Conservation (phyloP, 2,888 invertebrate genomes). For the Cerceris rybyensis region DNA sequence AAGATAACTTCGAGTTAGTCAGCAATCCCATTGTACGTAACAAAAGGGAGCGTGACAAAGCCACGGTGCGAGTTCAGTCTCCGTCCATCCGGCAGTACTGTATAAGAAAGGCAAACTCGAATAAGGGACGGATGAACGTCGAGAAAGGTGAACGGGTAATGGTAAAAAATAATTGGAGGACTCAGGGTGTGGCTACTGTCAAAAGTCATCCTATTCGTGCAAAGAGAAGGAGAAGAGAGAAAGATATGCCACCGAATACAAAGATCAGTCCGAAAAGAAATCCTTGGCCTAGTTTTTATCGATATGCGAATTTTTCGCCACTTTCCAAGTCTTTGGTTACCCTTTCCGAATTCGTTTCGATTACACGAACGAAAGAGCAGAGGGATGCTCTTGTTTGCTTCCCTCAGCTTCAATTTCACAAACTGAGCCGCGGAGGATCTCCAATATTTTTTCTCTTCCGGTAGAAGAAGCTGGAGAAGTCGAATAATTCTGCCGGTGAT, state of each 20-base stretch:
- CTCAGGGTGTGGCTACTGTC: slow-evolving; percentile 47
- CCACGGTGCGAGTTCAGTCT: slow-evolving; percentile 27
- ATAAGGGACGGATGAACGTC: slow-evolving; percentile 23
- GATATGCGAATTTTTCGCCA: slow-evolving; percentile 16
- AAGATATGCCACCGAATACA: background rate
- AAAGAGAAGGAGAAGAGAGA: slow-evolving; percentile 3
- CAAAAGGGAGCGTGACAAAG: slow-evolving; percentile 48
- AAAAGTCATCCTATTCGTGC: slow-evolving; percentile 28
- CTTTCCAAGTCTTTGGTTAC: background rate
- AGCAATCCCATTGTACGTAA: slow-evolving; percentile 39
- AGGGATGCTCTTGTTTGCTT: background rate
- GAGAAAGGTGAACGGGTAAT: slow-evolving; percentile 35
- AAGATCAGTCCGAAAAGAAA: slow-evolving; percentile 6
- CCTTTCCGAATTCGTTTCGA: background rate
- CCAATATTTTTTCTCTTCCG: background rate
- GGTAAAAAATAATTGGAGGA: slow-evolving; percentile 63
- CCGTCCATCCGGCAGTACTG: slow-evolving; percentile 15
- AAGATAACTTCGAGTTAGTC: slow-evolving; percentile 44
- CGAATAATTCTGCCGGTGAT: background rate
- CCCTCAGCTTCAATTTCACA: background rate
- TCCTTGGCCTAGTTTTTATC: slow-evolving; percentile 36
- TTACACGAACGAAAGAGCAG: background rate
- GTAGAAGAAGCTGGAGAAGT: background rate
- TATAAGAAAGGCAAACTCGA: slow-evolving; percentile 39
- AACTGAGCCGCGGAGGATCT: background rate